Percentiles rank a stretch among this genome's conserved stretches.
These are phyloP conservation scores for Sylvicola cinctus DNA, from an alignment of 2,888 invertebrate genomes.

Conservation along the genomic window DNA sequence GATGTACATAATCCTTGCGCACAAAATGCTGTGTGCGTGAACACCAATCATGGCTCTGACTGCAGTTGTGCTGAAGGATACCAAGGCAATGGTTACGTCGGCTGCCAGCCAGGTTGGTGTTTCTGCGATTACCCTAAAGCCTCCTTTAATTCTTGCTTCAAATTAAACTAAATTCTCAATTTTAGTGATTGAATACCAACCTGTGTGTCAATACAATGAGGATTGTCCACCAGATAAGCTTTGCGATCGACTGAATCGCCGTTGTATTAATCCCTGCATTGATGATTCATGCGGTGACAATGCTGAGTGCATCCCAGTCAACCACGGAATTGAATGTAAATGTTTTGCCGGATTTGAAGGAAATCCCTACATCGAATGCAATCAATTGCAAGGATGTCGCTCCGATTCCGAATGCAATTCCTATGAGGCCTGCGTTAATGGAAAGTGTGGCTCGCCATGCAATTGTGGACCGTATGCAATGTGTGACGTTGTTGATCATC, in stretches of 20 bases:
- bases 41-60: constrained; percentile 69
- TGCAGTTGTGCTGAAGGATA: constrained; percentile 72
- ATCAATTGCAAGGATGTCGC: constrained; percentile 44
- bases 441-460: constrained; percentile 56
- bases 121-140: no score
- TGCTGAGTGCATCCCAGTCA: constrained; percentile 54
- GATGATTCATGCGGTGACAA: constrained; percentile 64
- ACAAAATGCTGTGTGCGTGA: constrained; percentile 66
- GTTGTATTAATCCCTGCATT: constrained; percentile 64
- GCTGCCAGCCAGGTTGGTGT: constrained; percentile 52
- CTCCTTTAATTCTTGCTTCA: constrained; percentile 14
- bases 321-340: constrained; percentile 56
- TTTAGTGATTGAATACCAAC: constrained; percentile 27
- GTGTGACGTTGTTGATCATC: constrained; percentile 63
- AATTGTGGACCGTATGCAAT: constrained; percentile 60
- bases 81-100: constrained; percentile 68
- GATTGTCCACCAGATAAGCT: constrained; percentile 73
- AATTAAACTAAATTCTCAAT: constrained; percentile 2
- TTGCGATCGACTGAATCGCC: constrained; percentile 65
- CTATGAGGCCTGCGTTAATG: constrained; percentile 57
- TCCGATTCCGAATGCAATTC: constrained; percentile 48
- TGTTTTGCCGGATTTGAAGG: constrained; percentile 54
- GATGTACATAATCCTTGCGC: constrained; percentile 68
- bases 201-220: constrained; percentile 74
- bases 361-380: constrained; percentile 55